Conservation (phyloP, 1,140 invertebrate species). For the Habropoda laboriosa region DNA sequence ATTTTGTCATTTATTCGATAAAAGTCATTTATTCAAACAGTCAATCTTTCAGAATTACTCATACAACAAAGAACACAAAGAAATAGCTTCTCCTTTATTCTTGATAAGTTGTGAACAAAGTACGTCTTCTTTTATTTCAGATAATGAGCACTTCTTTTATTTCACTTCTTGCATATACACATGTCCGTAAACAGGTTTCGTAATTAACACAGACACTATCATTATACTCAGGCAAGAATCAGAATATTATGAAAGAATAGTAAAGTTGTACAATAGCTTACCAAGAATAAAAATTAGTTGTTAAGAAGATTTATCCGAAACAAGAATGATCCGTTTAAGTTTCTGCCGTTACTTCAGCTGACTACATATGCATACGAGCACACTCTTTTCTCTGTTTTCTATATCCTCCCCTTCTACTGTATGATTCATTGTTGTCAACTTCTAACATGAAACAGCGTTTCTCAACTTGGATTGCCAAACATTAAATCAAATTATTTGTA, state of each 20-base stretch:
- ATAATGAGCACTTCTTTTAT: too few species aligned
- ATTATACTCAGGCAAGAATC: background rate
- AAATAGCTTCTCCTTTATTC: too few species aligned
- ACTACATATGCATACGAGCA: too few species aligned
- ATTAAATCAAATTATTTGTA: background rate
- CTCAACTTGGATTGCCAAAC: slow-evolving; percentile 8
- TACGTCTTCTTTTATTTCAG: background rate
- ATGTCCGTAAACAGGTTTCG: background rate
- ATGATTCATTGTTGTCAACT: slow-evolving; percentile 22
- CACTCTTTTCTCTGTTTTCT: slow-evolving; percentile 25
- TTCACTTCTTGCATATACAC: too few species aligned
- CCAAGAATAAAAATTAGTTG: background rate
- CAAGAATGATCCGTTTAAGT: background rate
- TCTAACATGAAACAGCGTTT: background rate
- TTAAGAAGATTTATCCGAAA: background rate
- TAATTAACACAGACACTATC: background rate
- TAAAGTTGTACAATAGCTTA: background rate
- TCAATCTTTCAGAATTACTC: background rate
- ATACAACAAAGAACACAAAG: background rate
- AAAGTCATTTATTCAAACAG: too few species aligned
- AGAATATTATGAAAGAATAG: background rate
- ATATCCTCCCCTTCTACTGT: slow-evolving; percentile 21
- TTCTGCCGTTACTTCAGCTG: background rate
- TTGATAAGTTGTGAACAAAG: background rate
- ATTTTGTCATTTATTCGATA: too few species aligned